Evolutionary conservation across 2,888 invertebrate species (phyloP).

Genomic region (Icerya purchasi): DNA sequence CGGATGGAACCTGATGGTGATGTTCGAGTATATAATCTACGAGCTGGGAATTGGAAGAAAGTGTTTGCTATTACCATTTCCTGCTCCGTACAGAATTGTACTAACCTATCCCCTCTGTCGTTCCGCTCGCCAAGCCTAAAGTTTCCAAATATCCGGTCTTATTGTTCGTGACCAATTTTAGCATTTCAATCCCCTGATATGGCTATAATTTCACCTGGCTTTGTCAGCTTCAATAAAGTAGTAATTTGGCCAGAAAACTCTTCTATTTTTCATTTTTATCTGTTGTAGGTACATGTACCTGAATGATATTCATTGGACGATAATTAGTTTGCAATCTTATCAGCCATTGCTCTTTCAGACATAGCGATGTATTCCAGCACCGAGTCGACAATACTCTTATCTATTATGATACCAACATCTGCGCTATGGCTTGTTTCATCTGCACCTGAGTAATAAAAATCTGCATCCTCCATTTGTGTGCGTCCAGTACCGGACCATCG

Average conservation of each 20-base stretch:
- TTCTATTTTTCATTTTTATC: not conserved
- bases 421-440: not conserved
- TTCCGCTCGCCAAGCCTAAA: too few relatives aligned
- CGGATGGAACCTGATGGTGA: not conserved
- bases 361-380: not conserved
- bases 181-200: too few relatives aligned
- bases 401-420: not conserved
- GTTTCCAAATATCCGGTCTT: too few relatives aligned
- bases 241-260: too few relatives aligned
- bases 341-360: not conserved
- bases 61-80: too few relatives aligned
- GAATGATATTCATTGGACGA: not conserved
- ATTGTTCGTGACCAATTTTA: too few relatives aligned
- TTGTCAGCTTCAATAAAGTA: too few relatives aligned
- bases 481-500: too few relatives aligned
- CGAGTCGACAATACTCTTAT: not conserved
- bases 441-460: not conserved
- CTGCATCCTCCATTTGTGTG: not conserved
- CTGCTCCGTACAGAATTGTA: too few relatives aligned
- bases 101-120: too few relatives aligned
- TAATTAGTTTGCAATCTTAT: not conserved
- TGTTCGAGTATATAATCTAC: not conserved
- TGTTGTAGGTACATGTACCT: not conserved
- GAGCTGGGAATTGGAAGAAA: not conserved
- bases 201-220: too few relatives aligned